Evolutionary conservation across 2,888 invertebrate genomes (phyloP), one percentile per base, ranked within the genome.

Genomic region (Ellobium chinense): DNA sequence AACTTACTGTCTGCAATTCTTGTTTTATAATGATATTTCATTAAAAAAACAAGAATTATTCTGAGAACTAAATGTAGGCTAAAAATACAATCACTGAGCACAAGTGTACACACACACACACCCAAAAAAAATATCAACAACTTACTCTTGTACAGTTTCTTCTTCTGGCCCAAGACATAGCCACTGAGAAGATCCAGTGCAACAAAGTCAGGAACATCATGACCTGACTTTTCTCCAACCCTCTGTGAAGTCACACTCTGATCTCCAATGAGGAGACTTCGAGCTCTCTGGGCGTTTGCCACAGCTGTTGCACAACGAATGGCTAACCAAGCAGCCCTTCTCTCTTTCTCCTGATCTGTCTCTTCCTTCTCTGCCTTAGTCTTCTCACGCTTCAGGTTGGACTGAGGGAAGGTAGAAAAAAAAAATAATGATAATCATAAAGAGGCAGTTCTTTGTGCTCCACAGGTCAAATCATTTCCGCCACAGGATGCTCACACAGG

Each of bases 141-240:
- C 90, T 87, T 84, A 92, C 92, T 90, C 85, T 91, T 91, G 81
- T 89, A 92, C 39, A 91, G 85, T 79, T 88, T 89, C 82, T 91
- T 91, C 86, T 90, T 91, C 79, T 91, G 87, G n/a, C 92, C 92
- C 34, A 92, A 87, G 5, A 91, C 90, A 83, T 92, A 92, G 14
- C 85, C 78, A 78, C 90, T 86, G 18, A 92, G 85, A 39, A 92
- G 87, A 84, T 92, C 92, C 31, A 92, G 87, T 34, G 88, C 87
- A 14, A 88, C 82, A 78, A 91, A 92, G 63, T 92, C 92, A 34
- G 92, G 92, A 74, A 91, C 84, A 54, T 87, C 84, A 3, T 1
- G 9, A 4, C 83, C 79, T 3, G 88, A 86, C 58, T 85, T 85
- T 7, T 85, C 86, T 0, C 83, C 73, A 24, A 91, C 82, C 56